Evolutionary conservation across 37 sponge, comb jelly and placozoan species (phyloP), one percentile per base, ranked within the genome.

Genomic region (Petrosia ficiformis): DNA sequence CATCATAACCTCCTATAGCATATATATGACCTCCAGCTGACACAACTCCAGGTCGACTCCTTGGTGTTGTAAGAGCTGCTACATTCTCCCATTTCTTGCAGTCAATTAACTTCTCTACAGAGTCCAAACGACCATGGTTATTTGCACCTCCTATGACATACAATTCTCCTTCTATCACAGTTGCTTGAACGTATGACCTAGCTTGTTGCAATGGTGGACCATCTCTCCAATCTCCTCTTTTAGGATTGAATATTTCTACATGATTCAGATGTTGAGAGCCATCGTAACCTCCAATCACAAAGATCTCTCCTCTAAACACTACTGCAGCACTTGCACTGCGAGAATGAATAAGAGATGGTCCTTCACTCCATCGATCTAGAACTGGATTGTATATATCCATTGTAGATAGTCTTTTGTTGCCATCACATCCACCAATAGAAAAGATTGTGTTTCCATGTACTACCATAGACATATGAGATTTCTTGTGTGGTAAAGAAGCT

Each of bases 1-100:
- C 82, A 36, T 66, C 38, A 42, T 82, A 82, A 0, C 82, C 82
- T 1, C 82, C 82, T 48, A 82, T 65, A 2, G 82, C 82, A 42
- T 74, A 82, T 28, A 82, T 21, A 1, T 35, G 36, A 1, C 74
- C 74, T n/a, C 68, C 48, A 37, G 57, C 67, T 2, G 66, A 4
- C 8, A 42, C 75, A 5, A 82, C 82, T 0, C 75, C 82, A 4
- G 82, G 82, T 0, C 82, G 39, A 56, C 82, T 82, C 6, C 82
- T 63, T 57, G 82, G 48, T 2, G 68, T 33, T 52, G 72, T 82
- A 36, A 82, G n/a, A 19, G 29, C 57, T 36, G 82, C 74, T 10
- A 73, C 65, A 8, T 25, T 3, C 21, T 28, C 44, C 82, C 82
- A 82, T 24, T 10, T 0, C 2, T 42, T 39, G 6, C 6, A 5